Percentiles rank a stretch among this genome's conserved stretches.
Conservation (phyloP, 2,888 invertebrate species). For the Tetanocera ferruginea region DNA sequence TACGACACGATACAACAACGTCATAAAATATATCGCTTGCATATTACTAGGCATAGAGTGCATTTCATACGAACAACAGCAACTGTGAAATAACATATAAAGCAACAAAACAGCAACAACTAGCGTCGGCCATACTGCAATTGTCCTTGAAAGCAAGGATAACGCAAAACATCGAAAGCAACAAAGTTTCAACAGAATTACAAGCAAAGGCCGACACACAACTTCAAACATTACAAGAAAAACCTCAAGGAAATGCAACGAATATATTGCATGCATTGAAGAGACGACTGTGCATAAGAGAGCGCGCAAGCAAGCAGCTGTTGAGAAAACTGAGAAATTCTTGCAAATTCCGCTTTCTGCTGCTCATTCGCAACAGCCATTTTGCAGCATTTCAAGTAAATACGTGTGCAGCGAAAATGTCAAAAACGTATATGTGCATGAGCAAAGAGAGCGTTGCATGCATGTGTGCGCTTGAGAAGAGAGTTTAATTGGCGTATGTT, state of each 20-base stretch:
- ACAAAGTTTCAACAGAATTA: background rate
- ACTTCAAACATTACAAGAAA: slow-evolving; percentile 9
- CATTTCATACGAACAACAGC: background rate
- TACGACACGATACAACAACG: slow-evolving; percentile 23
- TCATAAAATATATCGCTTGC: slow-evolving; percentile 14
- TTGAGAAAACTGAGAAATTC: slow-evolving; percentile 3
- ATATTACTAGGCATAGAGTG: background rate
- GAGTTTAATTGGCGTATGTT: background rate
- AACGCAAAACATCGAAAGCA: slow-evolving; percentile 28
- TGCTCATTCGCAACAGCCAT: slow-evolving; percentile 36
- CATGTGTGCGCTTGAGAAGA: slow-evolving; percentile 3
- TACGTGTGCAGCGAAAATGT: background rate
- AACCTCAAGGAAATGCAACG: slow-evolving; percentile 15
- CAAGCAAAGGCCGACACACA: background rate
- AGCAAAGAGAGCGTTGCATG: background rate
- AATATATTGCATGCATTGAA: background rate
- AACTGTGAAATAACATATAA: background rate
- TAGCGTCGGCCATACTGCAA: background rate
- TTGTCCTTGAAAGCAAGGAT: slow-evolving; percentile 39
- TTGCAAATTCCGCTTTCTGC: slow-evolving; percentile 8
- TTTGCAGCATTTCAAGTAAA: slow-evolving; percentile 22
- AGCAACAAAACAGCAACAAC: background rate
- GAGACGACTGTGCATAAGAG: background rate
- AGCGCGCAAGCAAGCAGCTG: background rate
- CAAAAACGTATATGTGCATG: slow-evolving; percentile 14